Evolutionary conservation across 2,888 invertebrate species (phyloP).

Genomic region (Dimorphilus gyrociliatus): DNA sequence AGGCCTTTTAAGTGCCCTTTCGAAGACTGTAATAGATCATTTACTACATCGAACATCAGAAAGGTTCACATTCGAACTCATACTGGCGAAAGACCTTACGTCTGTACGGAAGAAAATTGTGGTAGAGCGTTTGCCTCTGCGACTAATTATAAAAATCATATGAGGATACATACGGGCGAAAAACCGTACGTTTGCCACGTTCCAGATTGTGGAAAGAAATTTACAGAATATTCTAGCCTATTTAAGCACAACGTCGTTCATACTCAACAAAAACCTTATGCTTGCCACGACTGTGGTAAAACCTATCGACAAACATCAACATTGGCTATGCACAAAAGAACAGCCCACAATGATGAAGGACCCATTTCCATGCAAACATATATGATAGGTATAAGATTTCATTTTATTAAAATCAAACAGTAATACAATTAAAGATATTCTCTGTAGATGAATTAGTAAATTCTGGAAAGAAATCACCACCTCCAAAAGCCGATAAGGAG

Average conservation of each 20-base stretch:
- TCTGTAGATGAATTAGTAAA: no score
- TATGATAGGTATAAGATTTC: no score
- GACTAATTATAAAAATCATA: constrained; percentile 53
- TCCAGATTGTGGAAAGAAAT: constrained; percentile 47
- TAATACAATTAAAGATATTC: no score
- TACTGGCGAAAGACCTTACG: constrained; percentile 51
- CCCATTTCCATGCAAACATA: no score
- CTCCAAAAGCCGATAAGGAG: no score
- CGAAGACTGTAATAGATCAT: constrained; percentile 48
- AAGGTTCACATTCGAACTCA: constrained; percentile 52
- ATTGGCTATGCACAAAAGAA: constrained; percentile 47
- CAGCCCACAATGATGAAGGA: constrained; percentile 42
- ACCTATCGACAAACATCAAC: constrained; percentile 48
- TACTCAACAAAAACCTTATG: constrained; percentile 45
- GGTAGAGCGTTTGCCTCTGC: constrained; percentile 50
- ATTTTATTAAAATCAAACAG: no score
- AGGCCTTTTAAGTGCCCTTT: constrained; percentile 38
- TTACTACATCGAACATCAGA: constrained; percentile 52
- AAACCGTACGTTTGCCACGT: constrained; percentile 50
- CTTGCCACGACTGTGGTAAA: constrained; percentile 46
- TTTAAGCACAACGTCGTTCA: constrained; percentile 52
- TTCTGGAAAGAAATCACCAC: no score
- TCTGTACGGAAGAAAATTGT: constrained; percentile 46
- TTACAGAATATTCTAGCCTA: constrained; percentile 53
- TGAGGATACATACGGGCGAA: constrained; percentile 50